Evolutionary conservation across 1,140 invertebrate genomes (phyloP).

Genomic region (Drosophila bifasciata): DNA sequence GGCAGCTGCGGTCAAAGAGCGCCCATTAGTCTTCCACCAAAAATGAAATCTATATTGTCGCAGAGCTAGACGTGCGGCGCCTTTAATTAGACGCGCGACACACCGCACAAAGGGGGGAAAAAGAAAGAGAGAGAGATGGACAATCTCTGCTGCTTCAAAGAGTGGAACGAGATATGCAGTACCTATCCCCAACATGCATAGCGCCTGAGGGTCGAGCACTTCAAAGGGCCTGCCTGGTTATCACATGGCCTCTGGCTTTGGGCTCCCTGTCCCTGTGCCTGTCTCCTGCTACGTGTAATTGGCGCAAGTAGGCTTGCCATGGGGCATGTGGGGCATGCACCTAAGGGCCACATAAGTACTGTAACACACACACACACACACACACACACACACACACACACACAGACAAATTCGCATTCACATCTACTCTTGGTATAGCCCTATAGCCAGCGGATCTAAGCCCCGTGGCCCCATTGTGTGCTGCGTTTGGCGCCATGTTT

Average conservation of each 20-base stretch:
- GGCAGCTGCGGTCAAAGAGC: slow-evolving; percentile 65
- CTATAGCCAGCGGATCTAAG: neutral
- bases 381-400: slow-evolving; percentile 20
- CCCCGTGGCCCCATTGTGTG: slow-evolving; percentile 27
- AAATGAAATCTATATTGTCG: slow-evolving; percentile 71
- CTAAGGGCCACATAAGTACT: slow-evolving; percentile 48
- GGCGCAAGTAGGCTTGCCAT: slow-evolving; percentile 57
- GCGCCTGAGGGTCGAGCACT: slow-evolving; percentile 39
- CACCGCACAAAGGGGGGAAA: slow-evolving; percentile 24
- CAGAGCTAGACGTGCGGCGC: slow-evolving; percentile 55
- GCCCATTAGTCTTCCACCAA: slow-evolving; percentile 71
- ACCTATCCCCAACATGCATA: slow-evolving; percentile 3
- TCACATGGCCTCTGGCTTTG: slow-evolving; percentile 37
- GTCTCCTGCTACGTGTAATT: slow-evolving; percentile 52
- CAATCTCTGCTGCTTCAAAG: slow-evolving; percentile 2
- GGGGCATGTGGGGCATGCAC: slow-evolving; percentile 48
- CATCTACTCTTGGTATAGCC: neutral
- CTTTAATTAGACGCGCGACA: slow-evolving; percentile 67
- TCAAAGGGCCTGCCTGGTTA: slow-evolving; percentile 72
- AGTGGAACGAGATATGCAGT: neutral
- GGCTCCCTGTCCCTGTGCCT: slow-evolving; percentile 1
- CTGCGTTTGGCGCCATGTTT: slow-evolving; percentile 56
- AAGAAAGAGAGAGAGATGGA: neutral
- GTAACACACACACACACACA: slow-evolving; percentile 13
- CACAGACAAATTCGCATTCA: slow-evolving; percentile 17